Evolutionary conservation across 1,140 invertebrate species (phyloP), one percentile per base, ranked within the genome.

Genomic region (Zelostemma sp.): DNA sequence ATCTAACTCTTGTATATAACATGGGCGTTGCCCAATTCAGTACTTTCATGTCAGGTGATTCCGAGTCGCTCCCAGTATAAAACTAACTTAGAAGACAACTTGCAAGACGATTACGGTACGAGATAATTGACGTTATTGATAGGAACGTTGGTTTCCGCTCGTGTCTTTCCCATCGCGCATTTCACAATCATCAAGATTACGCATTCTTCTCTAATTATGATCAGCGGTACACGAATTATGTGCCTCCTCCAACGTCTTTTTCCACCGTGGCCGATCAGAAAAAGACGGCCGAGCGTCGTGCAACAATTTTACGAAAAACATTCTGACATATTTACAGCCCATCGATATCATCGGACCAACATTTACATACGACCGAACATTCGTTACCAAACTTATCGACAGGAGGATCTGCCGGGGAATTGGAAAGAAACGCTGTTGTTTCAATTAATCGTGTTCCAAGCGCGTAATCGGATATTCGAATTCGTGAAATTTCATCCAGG

Each of bases 11-110:
- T 70, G 59, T n/a, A n/a, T n/a, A n/a, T n/a, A n/a, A n/a, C 46
- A 59, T 60, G 67, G 67, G 60, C 67, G 67, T 69, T 61, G 61
- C 43, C 67, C 50, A n/a, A 43, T 43, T 56, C 45, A 51, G 21
- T 45, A n/a, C 21, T 25, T 25, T 25, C 21, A 8, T 25, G 21
- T 25, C 21, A 25, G 21, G 8, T 25, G 3, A 4, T 25, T 8
- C 3, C 21, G 8, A 25, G 21, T n/a, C n/a, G n/a, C n/a, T n/a
- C 21, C 21, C 21, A 25, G 21, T 25, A 25, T 8, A 25, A 3
- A 8, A 25, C 3, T 25, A 4, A 25, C 21, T 25, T 8, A 8
- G 8, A 25, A 25, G 21, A 25, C 21, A 25, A 25, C 21, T 25
- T 25, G 3, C 8, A 25, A 25, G 21, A 4, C 8, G 21, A 25